A percentile compares a stretch with the other conserved stretches of the same genome.
Evolutionary conservation across 1,140 invertebrate genomes (phyloP).

Genomic region (Leptopilina clavipes): DNA sequence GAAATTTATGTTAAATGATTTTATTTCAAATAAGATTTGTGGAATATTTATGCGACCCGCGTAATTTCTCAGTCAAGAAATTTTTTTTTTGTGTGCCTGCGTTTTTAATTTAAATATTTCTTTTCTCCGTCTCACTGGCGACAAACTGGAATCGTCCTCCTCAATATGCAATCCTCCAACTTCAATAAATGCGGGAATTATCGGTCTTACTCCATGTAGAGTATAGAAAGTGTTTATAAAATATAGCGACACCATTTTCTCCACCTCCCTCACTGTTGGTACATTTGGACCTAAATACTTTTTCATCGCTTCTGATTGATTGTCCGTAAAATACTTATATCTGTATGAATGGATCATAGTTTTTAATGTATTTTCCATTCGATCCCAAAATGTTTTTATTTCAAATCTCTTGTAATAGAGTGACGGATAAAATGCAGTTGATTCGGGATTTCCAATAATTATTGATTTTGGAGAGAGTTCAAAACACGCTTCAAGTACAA

Average conservation of each 20-base stretch:
- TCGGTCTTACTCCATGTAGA: constrained; percentile 67
- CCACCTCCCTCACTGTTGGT: constrained; percentile 75
- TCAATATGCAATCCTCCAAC: constrained; percentile 77
- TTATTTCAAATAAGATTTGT: no score
- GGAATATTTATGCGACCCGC: no score
- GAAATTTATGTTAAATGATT: no score
- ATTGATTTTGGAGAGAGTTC: not conserved
- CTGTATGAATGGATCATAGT: constrained; percentile 26
- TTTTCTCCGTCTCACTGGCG: constrained; percentile 45
- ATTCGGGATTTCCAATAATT: not conserved
- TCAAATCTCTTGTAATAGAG: not conserved
- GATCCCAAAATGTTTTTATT: constrained; percentile 22
- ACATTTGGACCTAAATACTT: constrained; percentile 70
- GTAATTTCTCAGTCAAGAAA: no score
- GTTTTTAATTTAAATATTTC: not conserved
- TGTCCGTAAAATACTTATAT: constrained; percentile 28
- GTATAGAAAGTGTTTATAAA: constrained; percentile 79
- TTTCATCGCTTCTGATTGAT: constrained; percentile 69
- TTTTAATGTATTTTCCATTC: not conserved
- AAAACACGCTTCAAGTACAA: not conserved
- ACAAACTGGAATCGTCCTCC: constrained; percentile 43
- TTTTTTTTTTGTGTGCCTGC: no score
- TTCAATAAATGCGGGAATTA: constrained; percentile 73
- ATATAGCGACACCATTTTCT: constrained; percentile 78
- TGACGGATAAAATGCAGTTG: not conserved